phyloP scores from a whole-genome alignment of 92 coral and sea anemone genomes.

The Anthopleura xanthogrammica region DNA sequence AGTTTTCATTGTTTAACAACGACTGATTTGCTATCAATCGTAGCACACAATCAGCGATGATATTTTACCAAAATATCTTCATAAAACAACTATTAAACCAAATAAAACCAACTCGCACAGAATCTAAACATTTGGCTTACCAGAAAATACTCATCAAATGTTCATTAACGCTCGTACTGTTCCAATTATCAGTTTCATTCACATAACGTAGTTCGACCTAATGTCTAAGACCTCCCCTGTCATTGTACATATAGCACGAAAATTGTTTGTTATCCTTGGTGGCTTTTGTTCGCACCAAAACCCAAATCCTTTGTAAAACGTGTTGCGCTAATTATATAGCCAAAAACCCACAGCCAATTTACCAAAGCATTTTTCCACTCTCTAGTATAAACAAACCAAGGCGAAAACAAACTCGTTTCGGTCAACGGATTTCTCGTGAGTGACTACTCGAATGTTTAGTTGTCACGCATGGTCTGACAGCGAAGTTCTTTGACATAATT shows the following conservation, averaged over 20 bases:
- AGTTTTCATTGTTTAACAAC: neutral
- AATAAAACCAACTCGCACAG: neutral
- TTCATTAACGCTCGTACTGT: neutral
- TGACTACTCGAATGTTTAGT: conserved; percentile 6
- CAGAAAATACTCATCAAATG: neutral
- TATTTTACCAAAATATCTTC: neutral
- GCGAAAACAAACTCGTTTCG: neutral
- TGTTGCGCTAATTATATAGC: neutral
- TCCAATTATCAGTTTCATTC: neutral
- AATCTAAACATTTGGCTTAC: neutral
- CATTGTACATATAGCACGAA: neutral
- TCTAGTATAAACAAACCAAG: neutral
- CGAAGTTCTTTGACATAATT: conserved; percentile 4
- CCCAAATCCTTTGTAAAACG: conserved; percentile 1
- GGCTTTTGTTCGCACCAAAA: neutral
- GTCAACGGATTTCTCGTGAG: conserved; percentile 4
- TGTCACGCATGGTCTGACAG: conserved; percentile 6
- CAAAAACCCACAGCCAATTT: neutral
- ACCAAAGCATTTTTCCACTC: neutral
- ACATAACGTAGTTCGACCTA: neutral
- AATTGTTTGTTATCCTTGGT: neutral
- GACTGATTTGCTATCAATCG: neutral
- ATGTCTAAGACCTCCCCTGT: conserved; percentile 5
- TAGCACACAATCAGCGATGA: neutral
- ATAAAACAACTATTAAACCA: neutral